A percentile compares a stretch with the other conserved stretches of the same genome.
phyloP scores from a whole-genome alignment of 2,113 vertebrate species.

The Orientallactaga bullata region DNA sequence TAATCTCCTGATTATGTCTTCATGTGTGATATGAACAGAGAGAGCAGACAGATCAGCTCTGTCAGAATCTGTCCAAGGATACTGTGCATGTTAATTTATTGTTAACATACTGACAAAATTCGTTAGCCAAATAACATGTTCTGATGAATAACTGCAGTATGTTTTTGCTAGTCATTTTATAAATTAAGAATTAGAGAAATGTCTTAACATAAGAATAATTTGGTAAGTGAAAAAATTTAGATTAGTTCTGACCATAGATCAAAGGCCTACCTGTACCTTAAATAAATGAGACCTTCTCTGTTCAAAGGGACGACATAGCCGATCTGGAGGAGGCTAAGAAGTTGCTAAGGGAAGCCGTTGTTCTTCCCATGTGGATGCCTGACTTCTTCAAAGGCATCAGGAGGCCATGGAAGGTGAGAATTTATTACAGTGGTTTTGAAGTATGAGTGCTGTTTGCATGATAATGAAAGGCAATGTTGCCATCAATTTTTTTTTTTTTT shows the following conservation, averaged over 20 bases:
- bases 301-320: slow-evolving; percentile 90
- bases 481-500: background rate
- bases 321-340: slow-evolving; percentile 93
- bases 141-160: slow-evolving; percentile 63
- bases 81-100: slow-evolving; percentile 68
- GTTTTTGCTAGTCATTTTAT: slow-evolving; percentile 75
- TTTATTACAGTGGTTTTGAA: background rate
- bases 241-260: slow-evolving; percentile 59
- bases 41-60: slow-evolving; percentile 28
- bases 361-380: slow-evolving; percentile 93
- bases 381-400: slow-evolving; percentile 93
- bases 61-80: slow-evolving; percentile 28
- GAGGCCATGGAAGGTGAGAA: slow-evolving; percentile 91
- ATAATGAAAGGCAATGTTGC: background rate
- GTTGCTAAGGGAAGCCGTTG: slow-evolving; percentile 90
- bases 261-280: background rate
- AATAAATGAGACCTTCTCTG: slow-evolving; percentile 48
- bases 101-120: slow-evolving; percentile 41
- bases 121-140: slow-evolving; percentile 77
- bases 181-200: slow-evolving; percentile 56
- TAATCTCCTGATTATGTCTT: slow-evolving; percentile 60
- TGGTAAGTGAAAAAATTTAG: slow-evolving; percentile 56
- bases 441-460: background rate
- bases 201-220: slow-evolving; percentile 61
- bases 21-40: slow-evolving; percentile 39